Conservation (phyloP, 2,888 invertebrate genomes). For the Noctua comes region DNA sequence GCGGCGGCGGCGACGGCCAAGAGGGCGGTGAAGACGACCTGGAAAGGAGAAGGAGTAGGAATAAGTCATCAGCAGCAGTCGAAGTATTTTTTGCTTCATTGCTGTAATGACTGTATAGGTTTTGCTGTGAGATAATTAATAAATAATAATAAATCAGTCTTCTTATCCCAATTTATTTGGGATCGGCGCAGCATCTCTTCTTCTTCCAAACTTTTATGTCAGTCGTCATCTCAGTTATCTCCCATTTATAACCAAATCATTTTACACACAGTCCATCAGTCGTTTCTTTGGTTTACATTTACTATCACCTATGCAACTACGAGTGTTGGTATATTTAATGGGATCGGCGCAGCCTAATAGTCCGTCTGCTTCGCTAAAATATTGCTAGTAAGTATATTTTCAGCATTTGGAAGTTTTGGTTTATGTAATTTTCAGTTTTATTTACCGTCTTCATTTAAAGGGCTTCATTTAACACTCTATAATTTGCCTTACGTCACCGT, state of each 20-base stretch:
- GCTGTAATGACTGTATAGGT: too few species aligned
- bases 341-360: not conserved
- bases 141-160: not conserved
- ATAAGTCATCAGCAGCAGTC: not conserved
- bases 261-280: not conserved
- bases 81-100: not conserved
- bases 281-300: not conserved
- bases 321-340: not conserved
- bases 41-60: conserved; percentile 46
- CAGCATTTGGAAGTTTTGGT: not conserved
- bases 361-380: not conserved
- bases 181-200: not conserved
- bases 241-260: not conserved
- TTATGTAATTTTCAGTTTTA: not conserved
- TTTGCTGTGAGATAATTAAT: too few species aligned
- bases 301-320: not conserved
- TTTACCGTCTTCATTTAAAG: not conserved
- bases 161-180: not conserved
- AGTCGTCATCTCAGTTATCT: not conserved
- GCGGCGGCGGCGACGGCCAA: conserved; percentile 85
- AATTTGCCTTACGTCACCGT: conserved; percentile 26
- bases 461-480: not conserved
- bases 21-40: conserved; percentile 89
- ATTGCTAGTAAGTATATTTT: not conserved
- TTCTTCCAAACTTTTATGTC: not conserved